Evolutionary conservation across 2,888 invertebrate species (phyloP).

Genomic region (Euzophera pinguis): DNA sequence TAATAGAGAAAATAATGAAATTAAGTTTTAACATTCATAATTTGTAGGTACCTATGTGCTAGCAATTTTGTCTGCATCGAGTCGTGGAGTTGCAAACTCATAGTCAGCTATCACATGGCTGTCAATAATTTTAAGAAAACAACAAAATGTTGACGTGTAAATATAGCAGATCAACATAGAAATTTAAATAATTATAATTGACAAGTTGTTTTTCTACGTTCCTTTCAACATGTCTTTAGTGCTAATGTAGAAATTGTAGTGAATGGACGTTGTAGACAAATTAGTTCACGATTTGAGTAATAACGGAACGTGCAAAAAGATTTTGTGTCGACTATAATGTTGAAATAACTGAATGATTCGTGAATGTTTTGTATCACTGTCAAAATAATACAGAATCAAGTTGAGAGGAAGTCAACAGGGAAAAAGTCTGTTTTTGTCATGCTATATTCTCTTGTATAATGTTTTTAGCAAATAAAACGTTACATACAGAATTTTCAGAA

Average conservation of each 20-base stretch:
- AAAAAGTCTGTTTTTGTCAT: too few species aligned
- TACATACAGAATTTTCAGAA: too few species aligned
- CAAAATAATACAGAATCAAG: too few species aligned
- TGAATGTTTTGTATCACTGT: too few species aligned
- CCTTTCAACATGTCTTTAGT: slow-evolving; percentile 61
- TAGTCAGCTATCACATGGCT: slow-evolving; percentile 80
- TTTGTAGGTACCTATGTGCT: slow-evolving; percentile 24
- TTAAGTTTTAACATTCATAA: background rate
- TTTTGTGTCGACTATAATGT: too few species aligned
- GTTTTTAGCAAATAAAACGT: too few species aligned
- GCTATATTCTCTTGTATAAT: too few species aligned
- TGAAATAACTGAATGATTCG: too few species aligned
- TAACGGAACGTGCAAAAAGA: background rate
- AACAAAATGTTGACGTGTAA: slow-evolving; percentile 76
- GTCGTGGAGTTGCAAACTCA: slow-evolving; percentile 66
- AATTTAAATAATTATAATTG: slow-evolving; percentile 71
- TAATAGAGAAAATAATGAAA: too few species aligned
- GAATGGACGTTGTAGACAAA: slow-evolving; percentile 28
- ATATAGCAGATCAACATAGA: slow-evolving; percentile 78
- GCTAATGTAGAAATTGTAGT: slow-evolving; percentile 41
- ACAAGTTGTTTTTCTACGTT: slow-evolving; percentile 78
- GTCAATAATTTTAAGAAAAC: slow-evolving; percentile 77
- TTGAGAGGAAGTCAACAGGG: too few species aligned
- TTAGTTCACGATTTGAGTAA: slow-evolving; percentile 29
- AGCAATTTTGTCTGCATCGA: slow-evolving; percentile 69